These are phyloP conservation scores for Quadriops clusia DNA, from an alignment of 2,888 invertebrate species.

Conservation along the genomic window DNA sequence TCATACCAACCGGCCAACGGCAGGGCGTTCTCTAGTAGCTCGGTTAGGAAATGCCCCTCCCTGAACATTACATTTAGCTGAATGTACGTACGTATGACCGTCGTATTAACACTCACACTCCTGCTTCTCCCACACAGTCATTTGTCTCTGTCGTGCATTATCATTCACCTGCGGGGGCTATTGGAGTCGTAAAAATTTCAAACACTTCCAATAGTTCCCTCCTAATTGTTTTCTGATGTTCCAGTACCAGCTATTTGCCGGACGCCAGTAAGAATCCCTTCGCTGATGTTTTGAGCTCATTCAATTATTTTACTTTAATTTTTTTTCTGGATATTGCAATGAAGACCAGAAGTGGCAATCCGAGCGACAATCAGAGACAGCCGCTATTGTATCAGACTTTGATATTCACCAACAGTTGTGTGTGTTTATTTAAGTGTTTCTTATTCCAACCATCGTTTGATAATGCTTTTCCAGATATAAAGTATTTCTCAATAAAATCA, in stretches of 20 bases:
- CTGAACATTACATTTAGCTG: slow-evolving; percentile 59
- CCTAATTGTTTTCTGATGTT: slow-evolving; percentile 35
- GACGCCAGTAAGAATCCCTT: slow-evolving; percentile 35
- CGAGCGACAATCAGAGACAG: slow-evolving; percentile 33
- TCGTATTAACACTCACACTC: slow-evolving; percentile 21
- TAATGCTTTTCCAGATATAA: too few relatives aligned
- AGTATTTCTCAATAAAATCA: too few relatives aligned
- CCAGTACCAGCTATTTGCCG: slow-evolving; percentile 39
- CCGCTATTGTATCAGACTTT: slow-evolving; percentile 25
- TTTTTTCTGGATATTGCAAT: slow-evolving; percentile 18
- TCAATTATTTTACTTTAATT: slow-evolving; percentile 17
- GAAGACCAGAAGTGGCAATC: slow-evolving; percentile 31
- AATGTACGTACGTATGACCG: slow-evolving; percentile 34
- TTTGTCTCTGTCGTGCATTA: slow-evolving; percentile 27
- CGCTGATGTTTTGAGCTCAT: slow-evolving; percentile 26
- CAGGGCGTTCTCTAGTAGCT: slow-evolving; percentile 44
- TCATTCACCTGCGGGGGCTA: slow-evolving; percentile 36
- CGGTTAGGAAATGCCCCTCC: slow-evolving; percentile 65
- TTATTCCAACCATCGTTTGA: slow-evolving; percentile 22
- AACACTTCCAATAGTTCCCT: slow-evolving; percentile 23
- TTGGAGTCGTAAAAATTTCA: slow-evolving; percentile 16
- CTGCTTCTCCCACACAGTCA: slow-evolving; percentile 29
- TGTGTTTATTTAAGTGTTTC: slow-evolving; percentile 28
- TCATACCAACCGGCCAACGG: slow-evolving; percentile 40
- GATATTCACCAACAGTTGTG: slow-evolving; percentile 23